Conservation (phyloP, 2,888 invertebrate species). For the Ormyrus rosae region DNA sequence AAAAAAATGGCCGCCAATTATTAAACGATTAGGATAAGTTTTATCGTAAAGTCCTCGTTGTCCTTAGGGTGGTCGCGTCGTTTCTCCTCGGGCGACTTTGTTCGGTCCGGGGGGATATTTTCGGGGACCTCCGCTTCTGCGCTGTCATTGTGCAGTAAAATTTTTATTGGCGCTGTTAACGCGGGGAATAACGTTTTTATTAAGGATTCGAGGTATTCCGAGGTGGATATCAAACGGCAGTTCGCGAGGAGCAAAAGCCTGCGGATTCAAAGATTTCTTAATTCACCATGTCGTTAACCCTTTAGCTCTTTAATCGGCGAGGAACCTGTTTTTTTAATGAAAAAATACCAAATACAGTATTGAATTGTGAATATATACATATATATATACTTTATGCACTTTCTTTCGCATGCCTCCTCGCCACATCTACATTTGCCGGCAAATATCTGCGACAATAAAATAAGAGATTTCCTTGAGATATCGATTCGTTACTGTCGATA, state of each 20-base stretch:
- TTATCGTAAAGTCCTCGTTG: slow-evolving; percentile 13
- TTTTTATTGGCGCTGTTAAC: slow-evolving; percentile 41
- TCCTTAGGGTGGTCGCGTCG: slow-evolving; percentile 35
- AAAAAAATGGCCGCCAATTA: slow-evolving; percentile 26
- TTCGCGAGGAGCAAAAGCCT: neutral
- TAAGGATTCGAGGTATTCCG: slow-evolving; percentile 7
- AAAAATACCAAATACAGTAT: slow-evolving; percentile 4
- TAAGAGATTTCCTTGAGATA: neutral
- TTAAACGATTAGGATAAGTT: slow-evolving; percentile 44
- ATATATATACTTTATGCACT: slow-evolving; percentile 21
- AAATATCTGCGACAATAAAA: neutral
- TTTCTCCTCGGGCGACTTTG: neutral
- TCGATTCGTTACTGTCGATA: neutral
- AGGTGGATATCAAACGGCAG: no score
- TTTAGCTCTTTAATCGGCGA: slow-evolving; percentile 31
- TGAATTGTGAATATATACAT: neutral
- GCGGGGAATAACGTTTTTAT: slow-evolving; percentile 45
- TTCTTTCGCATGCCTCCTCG: neutral
- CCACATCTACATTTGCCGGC: slow-evolving; percentile 10
- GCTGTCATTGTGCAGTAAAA: slow-evolving; percentile 24
- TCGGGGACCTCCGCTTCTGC: neutral
- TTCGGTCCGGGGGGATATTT: neutral
- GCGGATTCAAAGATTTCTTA: slow-evolving; percentile 35
- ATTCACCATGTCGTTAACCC: slow-evolving; percentile 41
- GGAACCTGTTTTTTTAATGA: slow-evolving; percentile 45